Conservation (phyloP, 1,140 invertebrate genomes). For the Drosophila rhopaloa region DNA sequence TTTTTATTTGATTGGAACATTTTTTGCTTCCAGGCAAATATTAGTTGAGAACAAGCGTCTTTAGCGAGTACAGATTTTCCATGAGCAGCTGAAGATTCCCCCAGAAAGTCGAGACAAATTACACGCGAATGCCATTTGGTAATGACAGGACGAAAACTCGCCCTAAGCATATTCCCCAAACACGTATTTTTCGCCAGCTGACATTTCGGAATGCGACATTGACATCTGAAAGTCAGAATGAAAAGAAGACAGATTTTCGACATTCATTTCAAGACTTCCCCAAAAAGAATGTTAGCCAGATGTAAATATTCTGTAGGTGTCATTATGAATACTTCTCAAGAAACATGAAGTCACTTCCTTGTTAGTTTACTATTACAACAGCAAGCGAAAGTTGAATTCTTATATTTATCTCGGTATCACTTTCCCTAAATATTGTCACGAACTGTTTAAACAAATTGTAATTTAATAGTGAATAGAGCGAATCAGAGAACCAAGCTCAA, state of each 20-base stretch:
- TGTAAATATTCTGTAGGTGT: conserved; percentile 9
- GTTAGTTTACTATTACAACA: neutral
- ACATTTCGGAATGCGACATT: conserved; percentile 37
- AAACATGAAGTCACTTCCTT: neutral
- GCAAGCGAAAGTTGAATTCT: conserved; percentile 16
- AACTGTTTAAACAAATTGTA: conserved; percentile 11
- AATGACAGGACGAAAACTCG: conserved; percentile 30
- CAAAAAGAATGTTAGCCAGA: conserved; percentile 1
- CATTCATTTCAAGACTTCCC: conserved; percentile 9
- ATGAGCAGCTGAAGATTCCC: conserved; percentile 24
- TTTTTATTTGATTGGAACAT: conserved; percentile 41
- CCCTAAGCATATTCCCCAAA: conserved; percentile 20
- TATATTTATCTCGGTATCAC: neutral
- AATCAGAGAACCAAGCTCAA: conserved; percentile 6
- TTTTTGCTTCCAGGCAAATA: conserved; percentile 34
- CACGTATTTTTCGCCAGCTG: conserved; percentile 13
- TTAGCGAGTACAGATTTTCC: conserved; percentile 1
- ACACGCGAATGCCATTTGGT: conserved; percentile 44
- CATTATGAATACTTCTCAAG: no score
- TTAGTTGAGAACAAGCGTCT: conserved; percentile 32
- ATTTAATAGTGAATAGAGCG: conserved; percentile 1
- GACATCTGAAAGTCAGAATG: conserved; percentile 11
- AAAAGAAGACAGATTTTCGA: conserved; percentile 8
- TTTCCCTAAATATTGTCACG: conserved; percentile 21
- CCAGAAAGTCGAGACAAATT: conserved; percentile 28